These are phyloP conservation scores for Merodon equestris DNA, from an alignment of 2,888 invertebrate genomes.

Conservation along the genomic window DNA sequence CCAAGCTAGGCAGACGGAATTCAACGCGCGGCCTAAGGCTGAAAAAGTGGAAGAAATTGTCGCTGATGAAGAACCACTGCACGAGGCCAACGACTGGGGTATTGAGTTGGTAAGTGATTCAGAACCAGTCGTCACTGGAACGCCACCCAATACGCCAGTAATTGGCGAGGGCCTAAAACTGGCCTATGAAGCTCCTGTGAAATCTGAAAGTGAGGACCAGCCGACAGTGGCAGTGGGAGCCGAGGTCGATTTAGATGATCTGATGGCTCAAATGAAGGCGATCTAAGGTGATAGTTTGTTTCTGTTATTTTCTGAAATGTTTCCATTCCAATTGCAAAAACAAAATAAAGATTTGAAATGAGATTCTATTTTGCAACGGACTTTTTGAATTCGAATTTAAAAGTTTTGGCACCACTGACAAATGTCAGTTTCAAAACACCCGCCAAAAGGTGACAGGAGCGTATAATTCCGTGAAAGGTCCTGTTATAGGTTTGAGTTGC, in stretches of 20 bases:
- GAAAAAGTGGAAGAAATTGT: slow-evolving; percentile 77
- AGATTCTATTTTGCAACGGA: no score
- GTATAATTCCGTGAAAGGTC: no score
- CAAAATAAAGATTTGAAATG: no score
- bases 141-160: slow-evolving; percentile 24
- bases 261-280: slow-evolving; percentile 95
- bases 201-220: slow-evolving; percentile 76
- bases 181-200: slow-evolving; percentile 86
- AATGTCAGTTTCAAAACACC: no score
- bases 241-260: slow-evolving; percentile 89
- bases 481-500: no score
- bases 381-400: no score
- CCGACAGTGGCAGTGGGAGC: slow-evolving; percentile 45
- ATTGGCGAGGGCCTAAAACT: slow-evolving; percentile 79
- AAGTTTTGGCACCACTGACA: no score
- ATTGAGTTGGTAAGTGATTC: slow-evolving; percentile 84
- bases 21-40: slow-evolving; percentile 80
- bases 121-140: slow-evolving; percentile 74
- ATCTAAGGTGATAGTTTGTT: slow-evolving; percentile 82
- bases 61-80: slow-evolving; percentile 83
- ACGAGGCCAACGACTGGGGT: slow-evolving; percentile 96
- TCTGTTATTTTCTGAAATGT: slow-evolving; percentile 47
- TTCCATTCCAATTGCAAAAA: no score
- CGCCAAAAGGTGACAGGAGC: no score
- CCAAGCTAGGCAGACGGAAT: slow-evolving; percentile 83